Evolutionary conservation across 2,888 invertebrate genomes (phyloP).

Genomic region (Diarsia rubi): DNA sequence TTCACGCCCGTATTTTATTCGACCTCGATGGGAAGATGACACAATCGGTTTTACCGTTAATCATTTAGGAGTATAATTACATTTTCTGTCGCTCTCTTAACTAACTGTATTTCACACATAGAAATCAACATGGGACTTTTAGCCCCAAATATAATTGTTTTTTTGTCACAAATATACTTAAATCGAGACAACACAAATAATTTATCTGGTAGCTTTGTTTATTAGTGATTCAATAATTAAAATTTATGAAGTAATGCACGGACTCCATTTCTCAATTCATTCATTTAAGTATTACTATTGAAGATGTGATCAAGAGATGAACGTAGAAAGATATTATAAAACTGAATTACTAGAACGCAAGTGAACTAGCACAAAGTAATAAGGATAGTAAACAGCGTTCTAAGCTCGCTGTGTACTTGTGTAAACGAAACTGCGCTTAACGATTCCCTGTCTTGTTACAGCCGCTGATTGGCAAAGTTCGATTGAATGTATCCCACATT

Average conservation of each 20-base stretch:
- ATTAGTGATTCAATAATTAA: neutral
- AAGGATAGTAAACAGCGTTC: conserved; percentile 46
- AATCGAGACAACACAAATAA: neutral
- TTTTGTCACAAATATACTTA: neutral
- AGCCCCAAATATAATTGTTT: neutral
- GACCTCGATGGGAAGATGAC: conserved; percentile 40
- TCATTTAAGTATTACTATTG: neutral
- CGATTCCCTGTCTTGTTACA: conserved; percentile 69
- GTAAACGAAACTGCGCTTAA: conserved; percentile 67
- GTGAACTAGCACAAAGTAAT: conserved; percentile 47
- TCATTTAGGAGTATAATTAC: conserved; percentile 27
- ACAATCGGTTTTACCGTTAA: conserved; percentile 46
- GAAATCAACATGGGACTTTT: conserved; percentile 2
- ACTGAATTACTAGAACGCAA: conserved; percentile 15
- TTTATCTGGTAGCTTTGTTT: neutral
- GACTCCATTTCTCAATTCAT: neutral
- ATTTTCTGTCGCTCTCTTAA: conserved; percentile 15
- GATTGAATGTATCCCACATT: conserved; percentile 68
- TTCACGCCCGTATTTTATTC: conserved; percentile 30
- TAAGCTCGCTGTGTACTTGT: conserved; percentile 44
- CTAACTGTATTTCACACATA: conserved; percentile 37
- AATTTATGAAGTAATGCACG: neutral
- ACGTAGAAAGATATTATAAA: conserved; percentile 7
- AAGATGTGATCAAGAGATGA: neutral
- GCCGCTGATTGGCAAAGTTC: conserved; percentile 75